Conservation (phyloP, 2,888 invertebrate genomes). For the Hirtodrosophila duncani region DNA sequence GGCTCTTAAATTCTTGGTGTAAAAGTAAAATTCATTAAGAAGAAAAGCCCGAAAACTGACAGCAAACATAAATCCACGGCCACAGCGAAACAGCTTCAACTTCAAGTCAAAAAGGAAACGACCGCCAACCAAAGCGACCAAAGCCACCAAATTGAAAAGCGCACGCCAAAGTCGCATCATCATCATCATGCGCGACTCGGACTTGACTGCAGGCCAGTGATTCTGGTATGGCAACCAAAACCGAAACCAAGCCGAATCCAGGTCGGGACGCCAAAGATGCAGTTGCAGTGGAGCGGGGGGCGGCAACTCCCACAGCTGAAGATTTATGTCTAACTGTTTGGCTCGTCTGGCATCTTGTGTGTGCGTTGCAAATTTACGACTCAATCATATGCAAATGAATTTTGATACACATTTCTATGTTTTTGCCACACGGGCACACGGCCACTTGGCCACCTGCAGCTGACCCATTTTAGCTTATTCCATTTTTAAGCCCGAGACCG, state of each 20-base stretch:
- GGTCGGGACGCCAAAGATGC: slow-evolving; percentile 46
- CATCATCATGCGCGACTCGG: slow-evolving; percentile 46
- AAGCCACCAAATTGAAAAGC: slow-evolving; percentile 66
- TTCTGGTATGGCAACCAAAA: too few relatives aligned
- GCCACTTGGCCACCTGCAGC: neutral
- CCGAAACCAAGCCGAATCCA: slow-evolving; percentile 42
- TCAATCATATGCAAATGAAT: slow-evolving; percentile 65
- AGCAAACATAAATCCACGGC: slow-evolving; percentile 56
- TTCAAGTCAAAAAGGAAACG: slow-evolving; percentile 45
- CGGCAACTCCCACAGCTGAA: slow-evolving; percentile 57
- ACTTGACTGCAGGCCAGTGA: too few relatives aligned
- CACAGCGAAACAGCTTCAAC: slow-evolving; percentile 15
- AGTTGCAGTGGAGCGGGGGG: slow-evolving; percentile 37
- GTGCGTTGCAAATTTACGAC: slow-evolving; percentile 66
- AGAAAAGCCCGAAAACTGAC: slow-evolving; percentile 52
- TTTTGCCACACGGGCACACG: slow-evolving; percentile 37
- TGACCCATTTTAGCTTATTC: slow-evolving; percentile 46
- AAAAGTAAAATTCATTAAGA: slow-evolving; percentile 58
- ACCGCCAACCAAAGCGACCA: slow-evolving; percentile 54
- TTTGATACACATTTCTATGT: slow-evolving; percentile 36
- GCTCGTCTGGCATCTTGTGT: slow-evolving; percentile 15
- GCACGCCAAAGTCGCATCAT: slow-evolving; percentile 69
- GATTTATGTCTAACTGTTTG: slow-evolving; percentile 56
- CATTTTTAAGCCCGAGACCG: neutral
- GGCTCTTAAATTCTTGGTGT: slow-evolving; percentile 50